These are phyloP conservation scores for Takifugu rubripes DNA, from an alignment of 2,797 vertebrate genomes.

Conservation along the genomic window DNA sequence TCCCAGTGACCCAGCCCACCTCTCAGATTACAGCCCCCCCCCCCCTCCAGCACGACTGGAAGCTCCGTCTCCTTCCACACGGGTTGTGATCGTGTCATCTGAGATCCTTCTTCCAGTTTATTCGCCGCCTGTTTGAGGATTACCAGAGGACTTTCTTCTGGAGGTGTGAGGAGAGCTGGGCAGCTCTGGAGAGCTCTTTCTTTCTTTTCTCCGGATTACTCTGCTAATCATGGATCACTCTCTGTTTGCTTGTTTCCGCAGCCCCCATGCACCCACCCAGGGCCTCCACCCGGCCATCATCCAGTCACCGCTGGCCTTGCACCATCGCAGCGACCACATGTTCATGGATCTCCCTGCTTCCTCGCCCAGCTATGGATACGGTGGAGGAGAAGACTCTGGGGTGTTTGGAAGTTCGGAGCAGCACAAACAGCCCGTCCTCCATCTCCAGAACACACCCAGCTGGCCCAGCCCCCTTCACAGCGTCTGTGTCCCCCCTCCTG, in stretches of 20 bases:
- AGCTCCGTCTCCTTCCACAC: conserved; percentile 75
- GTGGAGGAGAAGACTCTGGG: conserved; percentile 30
- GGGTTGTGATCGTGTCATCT: conserved; percentile 80
- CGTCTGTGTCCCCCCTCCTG: conserved; percentile 69
- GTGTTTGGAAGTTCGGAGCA: conserved; percentile 79
- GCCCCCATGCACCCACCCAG: conserved; percentile 82
- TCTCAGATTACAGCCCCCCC: conserved; percentile 89
- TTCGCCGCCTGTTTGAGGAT: conserved; percentile 12
- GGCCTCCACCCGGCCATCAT: conserved; percentile 83
- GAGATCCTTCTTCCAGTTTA: conserved; percentile 69
- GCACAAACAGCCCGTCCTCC: conserved; percentile 80
- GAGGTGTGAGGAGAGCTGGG: conserved; percentile 28
- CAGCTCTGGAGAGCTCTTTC: conserved; percentile 59
- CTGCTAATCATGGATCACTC: conserved; percentile 88
- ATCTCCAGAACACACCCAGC: conserved; percentile 75
- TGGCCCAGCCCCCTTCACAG: conserved; percentile 84
- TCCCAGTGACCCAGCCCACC: conserved; percentile 85
- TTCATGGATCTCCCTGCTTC: conserved; percentile 83
- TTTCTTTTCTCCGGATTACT: conserved; percentile 14
- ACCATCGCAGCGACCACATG: conserved; percentile 85
- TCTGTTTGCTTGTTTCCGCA: conserved; percentile 89
- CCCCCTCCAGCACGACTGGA: conserved; percentile 75
- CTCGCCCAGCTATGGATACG: conserved; percentile 85
- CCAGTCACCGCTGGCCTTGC: conserved; percentile 83
- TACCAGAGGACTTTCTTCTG: conserved; percentile 1